Conservation (phyloP, 2,113 vertebrate species). For the Centrocercus urophasianus region DNA sequence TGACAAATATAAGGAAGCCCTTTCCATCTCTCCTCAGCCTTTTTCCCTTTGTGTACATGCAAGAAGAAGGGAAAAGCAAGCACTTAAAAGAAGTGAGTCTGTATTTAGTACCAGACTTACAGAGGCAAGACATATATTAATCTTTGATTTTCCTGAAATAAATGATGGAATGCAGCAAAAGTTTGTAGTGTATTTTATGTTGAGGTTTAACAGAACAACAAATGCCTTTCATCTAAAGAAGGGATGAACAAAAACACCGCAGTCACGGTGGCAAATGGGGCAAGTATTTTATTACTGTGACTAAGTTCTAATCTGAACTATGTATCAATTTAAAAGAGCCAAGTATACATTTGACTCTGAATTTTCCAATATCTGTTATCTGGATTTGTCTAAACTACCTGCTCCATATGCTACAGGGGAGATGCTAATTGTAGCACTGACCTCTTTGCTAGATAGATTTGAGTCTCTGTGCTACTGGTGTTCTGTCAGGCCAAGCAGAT, state of each 20-base stretch:
- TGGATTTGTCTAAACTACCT: neutral
- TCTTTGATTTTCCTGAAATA: slow-evolving; percentile 7
- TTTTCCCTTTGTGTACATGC: neutral
- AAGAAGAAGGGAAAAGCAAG: neutral
- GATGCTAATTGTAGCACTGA: slow-evolving; percentile 4
- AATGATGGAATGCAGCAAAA: neutral
- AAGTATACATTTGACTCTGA: neutral
- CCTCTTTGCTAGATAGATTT: neutral
- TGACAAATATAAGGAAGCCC: neutral
- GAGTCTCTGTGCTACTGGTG: neutral
- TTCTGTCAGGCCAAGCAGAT: neutral
- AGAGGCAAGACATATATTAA: neutral
- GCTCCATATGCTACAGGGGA: neutral
- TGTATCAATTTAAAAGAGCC: neutral
- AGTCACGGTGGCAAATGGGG: neutral
- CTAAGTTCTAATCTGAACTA: neutral
- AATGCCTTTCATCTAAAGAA: neutral
- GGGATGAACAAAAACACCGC: neutral
- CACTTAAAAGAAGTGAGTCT: neutral
- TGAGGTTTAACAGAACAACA: neutral
- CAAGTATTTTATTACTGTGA: neutral
- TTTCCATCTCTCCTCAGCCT: neutral
- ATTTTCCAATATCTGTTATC: neutral
- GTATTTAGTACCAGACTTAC: neutral
- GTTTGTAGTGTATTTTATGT: neutral